Evolutionary conservation across 2,113 vertebrate species (phyloP), one percentile per base, ranked within the genome.

Genomic region (Casuarius casuarius): DNA sequence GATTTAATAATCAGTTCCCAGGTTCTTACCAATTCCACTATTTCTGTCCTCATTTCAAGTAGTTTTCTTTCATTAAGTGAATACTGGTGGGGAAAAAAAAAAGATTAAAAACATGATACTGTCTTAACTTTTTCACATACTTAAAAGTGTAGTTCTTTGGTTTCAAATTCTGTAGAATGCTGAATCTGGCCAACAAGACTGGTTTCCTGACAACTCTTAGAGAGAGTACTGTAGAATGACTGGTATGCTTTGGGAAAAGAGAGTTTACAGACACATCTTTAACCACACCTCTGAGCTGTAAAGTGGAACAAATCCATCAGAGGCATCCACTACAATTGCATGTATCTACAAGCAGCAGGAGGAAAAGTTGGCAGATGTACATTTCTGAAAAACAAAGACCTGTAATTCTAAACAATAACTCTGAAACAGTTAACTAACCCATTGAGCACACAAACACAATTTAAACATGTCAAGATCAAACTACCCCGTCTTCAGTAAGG

Each of bases 1-100:
- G 29, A 59, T 44, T 79, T 33, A 51, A 65, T 18, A 42, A 91
- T 49, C 38, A 83, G 56, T 40, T 80, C 46, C 6, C 40, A 66
- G 79, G 8, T 92, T 94, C 98, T 98, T 98, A 99, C 99, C 99
- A 99, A 96, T 96, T 99, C 99, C 96, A 99, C 98, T 68, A 99
- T 98, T 90, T 99, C 99, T 89, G 98, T 99, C 85, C 97, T 98
- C 70, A 98, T 97, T 97, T 99, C 98, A 79, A 99, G 97, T 74
- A 99, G 98, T 95, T 98, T 99, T 97, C 97, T 99, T 81, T 99
- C 99, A 62, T 99, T 98, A 52, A 98, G 76, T 6, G 98, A 98
- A 97, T 98, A 98, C 99, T 99, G 97, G 25, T 79, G 15, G 4
- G 9, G 8, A 2, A 11, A 76, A 94, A 44, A 52, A 84, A 40